phyloP scores from a whole-genome alignment of 2,113 vertebrate species.

The Hemichromis elongatus region DNA sequence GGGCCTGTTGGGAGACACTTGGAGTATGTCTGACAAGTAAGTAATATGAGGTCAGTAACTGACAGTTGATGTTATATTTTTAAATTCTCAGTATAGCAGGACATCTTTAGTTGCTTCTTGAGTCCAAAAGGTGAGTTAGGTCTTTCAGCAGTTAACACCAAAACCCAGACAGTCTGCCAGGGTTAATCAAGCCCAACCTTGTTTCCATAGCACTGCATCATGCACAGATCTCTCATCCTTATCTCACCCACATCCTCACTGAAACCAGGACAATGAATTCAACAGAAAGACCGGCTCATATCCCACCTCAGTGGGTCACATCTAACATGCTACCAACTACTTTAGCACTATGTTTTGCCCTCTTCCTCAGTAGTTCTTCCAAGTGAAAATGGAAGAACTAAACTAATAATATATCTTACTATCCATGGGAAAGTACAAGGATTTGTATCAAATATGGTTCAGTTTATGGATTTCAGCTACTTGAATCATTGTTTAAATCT shows the following conservation, averaged over 20 bases:
- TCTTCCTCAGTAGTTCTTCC: background rate
- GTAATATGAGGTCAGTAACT: background rate
- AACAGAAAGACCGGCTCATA: background rate
- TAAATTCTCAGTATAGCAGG: background rate
- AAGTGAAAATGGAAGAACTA: too few relatives aligned
- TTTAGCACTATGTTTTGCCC: rapidly evolving
- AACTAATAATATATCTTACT: too few relatives aligned
- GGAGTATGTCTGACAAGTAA: background rate
- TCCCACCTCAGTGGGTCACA: background rate
- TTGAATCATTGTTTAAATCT: too few relatives aligned
- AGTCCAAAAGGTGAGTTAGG: too few relatives aligned
- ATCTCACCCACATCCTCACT: background rate
- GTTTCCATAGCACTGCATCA: background rate
- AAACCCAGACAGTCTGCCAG: background rate
- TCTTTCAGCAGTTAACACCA: background rate
- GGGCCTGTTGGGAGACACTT: background rate
- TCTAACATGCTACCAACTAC: background rate
- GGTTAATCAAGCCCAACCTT: background rate
- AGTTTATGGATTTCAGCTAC: too few relatives aligned
- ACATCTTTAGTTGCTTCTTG: background rate
- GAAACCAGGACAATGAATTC: background rate
- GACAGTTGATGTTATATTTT: background rate
- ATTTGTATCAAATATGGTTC: too few relatives aligned
- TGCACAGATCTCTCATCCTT: background rate
- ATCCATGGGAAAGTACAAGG: too few relatives aligned